phyloP scores from a whole-genome alignment of 30 jellyfish, hydroid and myxozoan genomes.

The Aurelia coerulea region DNA sequence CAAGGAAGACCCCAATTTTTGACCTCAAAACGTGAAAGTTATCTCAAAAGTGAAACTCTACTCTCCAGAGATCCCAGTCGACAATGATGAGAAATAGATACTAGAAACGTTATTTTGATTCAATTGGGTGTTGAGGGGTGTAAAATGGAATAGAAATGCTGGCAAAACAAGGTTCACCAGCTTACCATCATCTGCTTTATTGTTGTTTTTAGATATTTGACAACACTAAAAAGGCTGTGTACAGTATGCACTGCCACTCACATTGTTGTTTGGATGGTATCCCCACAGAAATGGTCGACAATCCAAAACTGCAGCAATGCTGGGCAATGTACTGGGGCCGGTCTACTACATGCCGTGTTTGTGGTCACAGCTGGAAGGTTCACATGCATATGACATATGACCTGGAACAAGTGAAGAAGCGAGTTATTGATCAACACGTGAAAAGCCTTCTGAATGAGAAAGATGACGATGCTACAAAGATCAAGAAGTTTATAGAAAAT shows the following conservation, averaged over 20 bases:
- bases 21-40: too few relatives aligned
- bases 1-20: too few relatives aligned
- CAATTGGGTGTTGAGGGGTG: too few relatives aligned
- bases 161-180: too few relatives aligned
- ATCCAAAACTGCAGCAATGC: constrained; percentile 46
- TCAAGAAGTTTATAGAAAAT: constrained; percentile 17
- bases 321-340: constrained; percentile 30
- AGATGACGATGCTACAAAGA: background rate
- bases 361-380: constrained; percentile 66
- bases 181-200: too few relatives aligned
- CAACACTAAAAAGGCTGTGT: constrained; percentile 22
- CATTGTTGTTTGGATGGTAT: constrained; percentile 57
- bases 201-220: constrained; percentile 5
- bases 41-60: too few relatives aligned
- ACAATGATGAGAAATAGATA: too few relatives aligned
- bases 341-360: constrained; percentile 8
- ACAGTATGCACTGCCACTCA: constrained; percentile 47
- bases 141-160: too few relatives aligned
- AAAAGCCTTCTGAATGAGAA: constrained; percentile 8
- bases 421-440: constrained; percentile 28
- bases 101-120: too few relatives aligned
- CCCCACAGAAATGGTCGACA: constrained; percentile 37
- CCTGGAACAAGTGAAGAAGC: constrained; percentile 2
- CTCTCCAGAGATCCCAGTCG: too few relatives aligned
- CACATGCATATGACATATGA: constrained; percentile 68